These are phyloP conservation scores for Scaptomyza tumidula DNA, from an alignment of 2,888 invertebrate genomes.

Conservation along the genomic window DNA sequence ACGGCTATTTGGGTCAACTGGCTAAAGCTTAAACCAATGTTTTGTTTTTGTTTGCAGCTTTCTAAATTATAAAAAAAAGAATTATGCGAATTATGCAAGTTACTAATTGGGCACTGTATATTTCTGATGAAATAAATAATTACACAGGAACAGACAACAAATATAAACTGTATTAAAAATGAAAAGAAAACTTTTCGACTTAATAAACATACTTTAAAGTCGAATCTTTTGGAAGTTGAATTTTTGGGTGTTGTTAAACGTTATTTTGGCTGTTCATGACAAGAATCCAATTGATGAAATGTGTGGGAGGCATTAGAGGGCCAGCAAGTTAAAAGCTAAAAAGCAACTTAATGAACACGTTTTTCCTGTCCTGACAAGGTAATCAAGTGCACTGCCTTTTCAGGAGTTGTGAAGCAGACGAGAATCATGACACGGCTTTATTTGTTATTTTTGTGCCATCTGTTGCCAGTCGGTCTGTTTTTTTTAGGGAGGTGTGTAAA, in stretches of 20 bases:
- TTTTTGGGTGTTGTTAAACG: slow-evolving; percentile 3
- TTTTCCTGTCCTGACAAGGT: slow-evolving; percentile 11
- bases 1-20: neutral
- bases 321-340: no score
- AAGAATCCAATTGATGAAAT: no score
- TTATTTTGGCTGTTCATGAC: slow-evolving; percentile 18
- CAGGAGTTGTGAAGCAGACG: slow-evolving; percentile 10
- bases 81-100: no score
- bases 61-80: no score
- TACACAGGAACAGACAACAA: neutral
- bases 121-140: no score
- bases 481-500: neutral
- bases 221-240: slow-evolving; percentile 51
- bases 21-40: neutral
- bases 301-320: no score
- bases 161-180: neutral
- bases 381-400: slow-evolving; percentile 67
- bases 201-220: slow-evolving; percentile 13
- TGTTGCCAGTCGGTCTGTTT: slow-evolving; percentile 29
- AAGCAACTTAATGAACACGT: neutral
- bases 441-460: slow-evolving; percentile 31
- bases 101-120: no score
- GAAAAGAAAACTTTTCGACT: neutral
- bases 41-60: neutral
- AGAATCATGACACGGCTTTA: slow-evolving; percentile 43